phyloP scores from a whole-genome alignment of 2,797 vertebrate species.

The Benthosema pterotum region DNA sequence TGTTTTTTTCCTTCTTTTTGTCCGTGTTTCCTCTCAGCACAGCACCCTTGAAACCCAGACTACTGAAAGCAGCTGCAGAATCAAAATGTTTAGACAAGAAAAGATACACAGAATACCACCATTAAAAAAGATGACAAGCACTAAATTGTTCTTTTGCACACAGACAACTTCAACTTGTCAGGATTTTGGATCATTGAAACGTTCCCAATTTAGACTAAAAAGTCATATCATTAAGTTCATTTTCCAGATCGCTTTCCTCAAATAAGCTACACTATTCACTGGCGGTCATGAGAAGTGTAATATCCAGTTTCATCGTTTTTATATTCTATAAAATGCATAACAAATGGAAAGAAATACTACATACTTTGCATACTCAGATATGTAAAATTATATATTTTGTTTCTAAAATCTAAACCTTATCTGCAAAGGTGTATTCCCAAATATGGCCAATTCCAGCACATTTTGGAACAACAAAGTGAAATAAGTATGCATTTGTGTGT shows the following conservation, averaged over 20 bases:
- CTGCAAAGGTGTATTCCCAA: too few relatives aligned
- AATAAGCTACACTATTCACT: constrained; percentile 16
- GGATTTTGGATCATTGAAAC: constrained; percentile 16
- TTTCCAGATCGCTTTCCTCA: constrained; percentile 22
- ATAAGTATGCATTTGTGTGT: too few relatives aligned
- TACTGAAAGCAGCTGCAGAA: not conserved
- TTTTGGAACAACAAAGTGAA: too few relatives aligned
- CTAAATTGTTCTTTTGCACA: constrained; percentile 14
- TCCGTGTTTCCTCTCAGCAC: constrained; percentile 23
- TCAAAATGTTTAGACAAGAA: constrained; percentile 36
- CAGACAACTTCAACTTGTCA: constrained; percentile 16
- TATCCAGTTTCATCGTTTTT: constrained; percentile 20
- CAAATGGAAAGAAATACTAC: too few relatives aligned
- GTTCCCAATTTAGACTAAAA: constrained; percentile 1
- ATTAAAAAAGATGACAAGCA: constrained; percentile 7
- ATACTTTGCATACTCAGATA: too few relatives aligned
- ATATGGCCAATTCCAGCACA: too few relatives aligned
- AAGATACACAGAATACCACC: constrained; percentile 22
- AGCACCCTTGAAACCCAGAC: constrained; percentile 14
- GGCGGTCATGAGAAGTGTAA: not conserved
- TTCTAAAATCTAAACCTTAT: too few relatives aligned
- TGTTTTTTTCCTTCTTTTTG: not conserved
- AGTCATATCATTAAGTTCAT: constrained; percentile 7
- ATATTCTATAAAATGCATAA: too few relatives aligned
- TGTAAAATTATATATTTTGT: too few relatives aligned